A percentile compares a stretch with the other conserved stretches of the same genome.
Conservation (phyloP, 2,888 invertebrate genomes). For the Dioctria rufipes region DNA sequence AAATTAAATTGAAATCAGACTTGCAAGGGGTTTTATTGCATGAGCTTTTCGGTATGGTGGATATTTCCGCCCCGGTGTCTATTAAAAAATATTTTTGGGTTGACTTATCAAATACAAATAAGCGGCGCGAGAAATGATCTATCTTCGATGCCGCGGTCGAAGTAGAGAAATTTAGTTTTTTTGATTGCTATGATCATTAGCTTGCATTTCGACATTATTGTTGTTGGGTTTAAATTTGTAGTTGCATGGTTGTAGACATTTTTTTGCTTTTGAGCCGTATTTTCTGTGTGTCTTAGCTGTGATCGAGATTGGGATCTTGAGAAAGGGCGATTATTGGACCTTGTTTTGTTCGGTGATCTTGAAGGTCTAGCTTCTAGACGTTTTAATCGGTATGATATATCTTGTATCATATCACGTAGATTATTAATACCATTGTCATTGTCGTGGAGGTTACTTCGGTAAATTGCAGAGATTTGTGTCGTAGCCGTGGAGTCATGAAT, state of each 20-base stretch:
- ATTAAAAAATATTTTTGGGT: too few species aligned
- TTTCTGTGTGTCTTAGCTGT: background rate
- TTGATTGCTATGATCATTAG: too few species aligned
- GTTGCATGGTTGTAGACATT: background rate
- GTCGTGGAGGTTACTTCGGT: too few species aligned
- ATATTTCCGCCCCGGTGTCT: slow-evolving; percentile 22
- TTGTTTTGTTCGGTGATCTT: background rate
- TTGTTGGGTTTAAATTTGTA: background rate
- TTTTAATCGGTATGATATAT: background rate
- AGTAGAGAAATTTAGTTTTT: slow-evolving; percentile 1
- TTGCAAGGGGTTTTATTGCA: background rate
- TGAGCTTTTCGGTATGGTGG: background rate
- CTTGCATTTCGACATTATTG: too few species aligned
- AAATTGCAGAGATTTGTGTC: background rate
- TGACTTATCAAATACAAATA: slow-evolving; percentile 12
- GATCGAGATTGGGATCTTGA: background rate
- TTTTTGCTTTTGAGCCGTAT: background rate
- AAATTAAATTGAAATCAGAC: background rate
- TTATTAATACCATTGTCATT: background rate
- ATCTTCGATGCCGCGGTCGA: slow-evolving; percentile 9
- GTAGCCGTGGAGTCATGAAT: slow-evolving; percentile 26
- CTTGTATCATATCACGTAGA: background rate
- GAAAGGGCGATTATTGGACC: background rate
- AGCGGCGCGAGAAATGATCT: slow-evolving; percentile 8
- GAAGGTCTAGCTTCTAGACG: background rate